Evolutionary conservation across 2,113 vertebrate species (phyloP), one percentile per base, ranked within the genome.

Genomic region (Atlantisia rogersi): DNA sequence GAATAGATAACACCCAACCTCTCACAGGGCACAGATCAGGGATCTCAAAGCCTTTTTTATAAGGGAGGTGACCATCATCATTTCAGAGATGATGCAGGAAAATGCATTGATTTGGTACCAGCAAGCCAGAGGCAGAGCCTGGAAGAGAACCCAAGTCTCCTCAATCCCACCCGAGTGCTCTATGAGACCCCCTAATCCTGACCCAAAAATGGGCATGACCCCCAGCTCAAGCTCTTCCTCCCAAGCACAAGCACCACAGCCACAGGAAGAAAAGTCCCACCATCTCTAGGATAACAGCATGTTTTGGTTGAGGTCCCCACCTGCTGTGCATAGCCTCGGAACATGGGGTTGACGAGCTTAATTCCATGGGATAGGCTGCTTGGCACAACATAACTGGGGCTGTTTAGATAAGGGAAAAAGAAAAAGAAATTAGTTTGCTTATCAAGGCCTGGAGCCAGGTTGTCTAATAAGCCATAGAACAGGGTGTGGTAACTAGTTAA

Each of bases 331-430:
- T 99, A 99, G 95, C 99, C 99, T 79, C 99, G 98, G 97, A 99
- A 99, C 99, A 99, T 99, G 44, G 99, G 99, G 96, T 99, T 99
- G 94, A 99, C 98, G 65, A 99, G 98, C 97, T 99, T 99, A 97
- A 99, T 99, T 85, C 99, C 99, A 14, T 99, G 99, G 55, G 99
- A 99, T 20, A 99, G 98, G 93, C 98, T 99, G 97, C 99, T 99
- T 37, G 99, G 99, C 69, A 99, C 98, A 59, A 99, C 99, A 4
- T 99, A 99, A 97, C 99, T 99, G 7, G 99, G 99, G 91, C 99
- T 99, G 97, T 42, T 64, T 42, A 78, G 70, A 96, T 29, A 91
- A 9, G 37, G 52, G 20, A 64, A 9, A 68, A 56, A 28, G 29
- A 24, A 42, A 24, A 35, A 37, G 63, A 37, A 5, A 4, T 97